phyloP scores from a whole-genome alignment of 1,140 invertebrate genomes.

The Steinernema khuongi region DNA sequence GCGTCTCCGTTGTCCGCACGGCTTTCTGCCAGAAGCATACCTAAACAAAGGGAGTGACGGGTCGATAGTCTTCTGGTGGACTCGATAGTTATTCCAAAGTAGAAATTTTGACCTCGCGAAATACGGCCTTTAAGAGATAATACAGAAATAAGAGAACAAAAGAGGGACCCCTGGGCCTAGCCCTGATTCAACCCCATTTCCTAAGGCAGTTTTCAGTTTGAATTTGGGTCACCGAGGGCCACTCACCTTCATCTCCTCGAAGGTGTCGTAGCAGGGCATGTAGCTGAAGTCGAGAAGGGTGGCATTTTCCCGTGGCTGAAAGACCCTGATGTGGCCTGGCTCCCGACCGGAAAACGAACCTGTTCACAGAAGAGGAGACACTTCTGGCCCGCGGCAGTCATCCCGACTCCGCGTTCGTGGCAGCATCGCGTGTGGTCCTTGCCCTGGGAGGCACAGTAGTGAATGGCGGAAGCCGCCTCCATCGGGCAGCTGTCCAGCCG shows the following conservation, averaged over 20 bases:
- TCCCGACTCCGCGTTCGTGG: not conserved
- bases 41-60: not conserved
- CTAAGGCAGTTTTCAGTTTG: no score
- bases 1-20: not conserved
- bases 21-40: not conserved
- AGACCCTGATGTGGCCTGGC: not conserved
- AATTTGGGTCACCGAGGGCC: no score
- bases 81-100: no score
- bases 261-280: slow-evolving; percentile 6
- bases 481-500: not conserved
- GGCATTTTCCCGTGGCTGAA: not conserved
- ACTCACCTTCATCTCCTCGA: slow-evolving; percentile 7
- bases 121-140: no score
- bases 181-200: no score
- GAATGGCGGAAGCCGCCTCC: not conserved
- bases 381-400: not conserved
- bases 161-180: no score
- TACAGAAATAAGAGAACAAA: no score
- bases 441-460: not conserved
- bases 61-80: not conserved
- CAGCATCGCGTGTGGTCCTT: not conserved
- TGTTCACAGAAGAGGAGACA: slow-evolving; percentile 8
- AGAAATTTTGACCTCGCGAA: no score
- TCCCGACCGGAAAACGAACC: not conserved
- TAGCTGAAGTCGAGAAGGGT: not conserved